Conservation (phyloP, 2,888 invertebrate genomes). For the Hyppa rectilinea region DNA sequence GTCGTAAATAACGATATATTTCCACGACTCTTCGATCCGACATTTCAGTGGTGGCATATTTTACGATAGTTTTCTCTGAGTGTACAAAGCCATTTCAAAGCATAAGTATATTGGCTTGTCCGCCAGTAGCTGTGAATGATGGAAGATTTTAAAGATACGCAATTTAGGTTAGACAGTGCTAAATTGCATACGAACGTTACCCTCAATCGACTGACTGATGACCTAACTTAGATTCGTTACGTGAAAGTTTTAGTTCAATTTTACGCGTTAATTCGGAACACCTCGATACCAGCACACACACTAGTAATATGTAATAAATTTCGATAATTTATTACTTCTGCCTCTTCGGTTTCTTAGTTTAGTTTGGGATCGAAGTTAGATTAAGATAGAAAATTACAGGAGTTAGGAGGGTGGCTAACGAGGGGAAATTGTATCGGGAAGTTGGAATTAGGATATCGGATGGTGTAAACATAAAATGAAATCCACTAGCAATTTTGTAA, state of each 20-base stretch:
- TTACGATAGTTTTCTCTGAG: background rate
- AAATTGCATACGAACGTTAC: slow-evolving; percentile 22
- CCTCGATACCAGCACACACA: slow-evolving; percentile 27
- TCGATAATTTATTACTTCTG: slow-evolving; percentile 25
- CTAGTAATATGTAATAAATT: slow-evolving; percentile 30
- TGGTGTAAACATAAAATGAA: background rate
- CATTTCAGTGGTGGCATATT: slow-evolving; percentile 8
- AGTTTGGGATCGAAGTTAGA: slow-evolving; percentile 29
- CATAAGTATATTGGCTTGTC: slow-evolving; percentile 1
- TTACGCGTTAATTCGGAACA: slow-evolving; percentile 30
- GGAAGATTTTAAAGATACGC: background rate
- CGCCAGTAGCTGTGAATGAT: slow-evolving; percentile 19
- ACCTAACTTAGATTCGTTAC: slow-evolving; percentile 7
- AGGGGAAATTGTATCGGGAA: slow-evolving; percentile 34
- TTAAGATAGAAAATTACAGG: slow-evolving; percentile 33
- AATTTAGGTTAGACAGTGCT: slow-evolving; percentile 10
- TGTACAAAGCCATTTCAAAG: background rate
- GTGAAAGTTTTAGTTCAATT: slow-evolving; percentile 24
- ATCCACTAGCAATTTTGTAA: background rate
- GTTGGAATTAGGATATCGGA: background rate
- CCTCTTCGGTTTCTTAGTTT: slow-evolving; percentile 25
- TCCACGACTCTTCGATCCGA: background rate
- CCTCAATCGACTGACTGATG: slow-evolving; percentile 34
- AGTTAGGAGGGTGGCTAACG: slow-evolving; percentile 32
- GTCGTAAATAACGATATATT: slow-evolving; percentile 7